Evolutionary conservation across 2,113 vertebrate genomes (phyloP), one percentile per base, ranked within the genome.

Genomic region (Myotis davidii): DNA sequence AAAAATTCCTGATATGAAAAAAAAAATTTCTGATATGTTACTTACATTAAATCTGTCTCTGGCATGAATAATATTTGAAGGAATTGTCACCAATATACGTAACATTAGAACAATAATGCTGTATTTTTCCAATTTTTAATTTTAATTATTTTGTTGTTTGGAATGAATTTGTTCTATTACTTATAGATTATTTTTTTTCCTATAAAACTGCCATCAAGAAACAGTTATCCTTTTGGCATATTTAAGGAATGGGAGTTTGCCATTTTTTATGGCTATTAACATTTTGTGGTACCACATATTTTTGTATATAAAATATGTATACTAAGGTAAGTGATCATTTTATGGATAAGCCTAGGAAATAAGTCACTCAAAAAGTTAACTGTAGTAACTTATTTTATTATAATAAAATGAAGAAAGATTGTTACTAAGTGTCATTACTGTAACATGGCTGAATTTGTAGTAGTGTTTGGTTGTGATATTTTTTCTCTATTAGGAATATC

Each of bases 401-500:
- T 85, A 78, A 67, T 92, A 32, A 74, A 78, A 52, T 81, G 29
- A 93, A 88, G 89, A 81, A 82, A 81, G n/a, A n/a, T 69, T 69
- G 76, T 32, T 79, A 27, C 61, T 64, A 45, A 87, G 9, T 59
- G 4, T 20, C 39, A 50, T 69, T 91, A 48, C 74, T 83, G 4
- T 56, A 85, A 21, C 5, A 42, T 81, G 32, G 32, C 17, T 89
- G 50, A 48, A 69, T 79, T 85, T 88, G 8, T 65, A 59, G 9
- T 90, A 42, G 25, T 39, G 65, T 88, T 83, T 72, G 17, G 7
- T 85, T 81, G 16, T 72, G 13, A 54, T 92, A 9, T 73, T 25
- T 89, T 69, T 85, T 87, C 69, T 86, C 10, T 65, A 1, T 20
- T 78, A 90, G 54, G 45, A 74, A 84, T 91, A n/a, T 59, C 17